phyloP scores from a whole-genome alignment of 2,888 invertebrate genomes.

The Drosophila nr. fundita region DNA sequence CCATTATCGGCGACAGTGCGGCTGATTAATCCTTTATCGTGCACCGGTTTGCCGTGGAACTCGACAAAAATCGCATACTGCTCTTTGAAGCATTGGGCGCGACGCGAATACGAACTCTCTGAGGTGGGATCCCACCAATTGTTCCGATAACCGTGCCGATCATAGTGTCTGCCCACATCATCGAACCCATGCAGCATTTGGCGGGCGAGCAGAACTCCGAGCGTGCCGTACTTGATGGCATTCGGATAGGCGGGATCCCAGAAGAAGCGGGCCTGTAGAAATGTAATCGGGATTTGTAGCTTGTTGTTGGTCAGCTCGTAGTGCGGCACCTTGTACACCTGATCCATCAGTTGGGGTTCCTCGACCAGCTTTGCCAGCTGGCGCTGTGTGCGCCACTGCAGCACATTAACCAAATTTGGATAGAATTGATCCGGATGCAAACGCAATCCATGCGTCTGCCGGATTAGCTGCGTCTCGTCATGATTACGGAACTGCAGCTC shows the following conservation, averaged over 20 bases:
- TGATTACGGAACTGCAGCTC: slow-evolving; percentile 69
- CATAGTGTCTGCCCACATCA: slow-evolving; percentile 76
- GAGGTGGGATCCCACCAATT: slow-evolving; percentile 81
- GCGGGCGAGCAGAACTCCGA: slow-evolving; percentile 80
- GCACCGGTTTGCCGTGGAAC: slow-evolving; percentile 61
- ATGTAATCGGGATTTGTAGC: slow-evolving; percentile 78
- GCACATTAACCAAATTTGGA: slow-evolving; percentile 67
- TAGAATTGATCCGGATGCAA: slow-evolving; percentile 70
- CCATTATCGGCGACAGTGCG: slow-evolving; percentile 81
- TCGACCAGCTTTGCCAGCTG: slow-evolving; percentile 63
- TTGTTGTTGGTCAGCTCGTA: slow-evolving; percentile 75
- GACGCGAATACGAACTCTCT: slow-evolving; percentile 65
- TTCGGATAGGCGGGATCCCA: slow-evolving; percentile 81
- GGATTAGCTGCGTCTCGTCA: slow-evolving; percentile 58
- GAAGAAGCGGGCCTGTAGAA: slow-evolving; percentile 81
- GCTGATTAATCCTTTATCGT: slow-evolving; percentile 63
- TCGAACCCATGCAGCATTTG: slow-evolving; percentile 83
- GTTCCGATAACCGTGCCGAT: slow-evolving; percentile 75
- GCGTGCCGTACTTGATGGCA: slow-evolving; percentile 77
- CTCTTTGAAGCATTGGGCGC: slow-evolving; percentile 75
- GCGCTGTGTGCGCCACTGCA: slow-evolving; percentile 75
- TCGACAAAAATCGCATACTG: slow-evolving; percentile 76
- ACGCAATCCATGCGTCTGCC: slow-evolving; percentile 63
- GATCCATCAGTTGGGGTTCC: slow-evolving; percentile 63
- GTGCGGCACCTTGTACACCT: slow-evolving; percentile 71